phyloP scores from a whole-genome alignment of 2,888 invertebrate species.

The Idaea dimidiata region DNA sequence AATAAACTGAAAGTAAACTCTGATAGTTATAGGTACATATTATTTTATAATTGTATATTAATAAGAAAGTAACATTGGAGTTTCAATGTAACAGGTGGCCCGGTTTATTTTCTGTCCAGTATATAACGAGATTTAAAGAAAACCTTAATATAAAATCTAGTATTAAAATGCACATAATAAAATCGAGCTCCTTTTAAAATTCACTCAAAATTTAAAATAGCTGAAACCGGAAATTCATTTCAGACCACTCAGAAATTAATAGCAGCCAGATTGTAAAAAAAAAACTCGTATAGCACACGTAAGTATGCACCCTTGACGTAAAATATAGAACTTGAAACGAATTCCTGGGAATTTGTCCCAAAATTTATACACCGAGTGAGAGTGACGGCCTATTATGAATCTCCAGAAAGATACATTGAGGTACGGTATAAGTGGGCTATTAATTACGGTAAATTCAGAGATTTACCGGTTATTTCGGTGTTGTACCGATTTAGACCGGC shows the following conservation, averaged over 20 bases:
- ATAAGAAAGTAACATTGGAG: too few species aligned
- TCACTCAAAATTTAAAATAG: background rate
- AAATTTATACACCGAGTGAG: slow-evolving; percentile 33
- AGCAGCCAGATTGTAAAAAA: background rate
- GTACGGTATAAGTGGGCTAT: slow-evolving; percentile 34
- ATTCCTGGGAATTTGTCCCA: slow-evolving; percentile 10
- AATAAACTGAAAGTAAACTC: too few species aligned
- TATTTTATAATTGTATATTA: too few species aligned
- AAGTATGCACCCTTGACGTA: background rate
- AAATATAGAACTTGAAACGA: slow-evolving; percentile 1
- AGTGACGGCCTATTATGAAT: slow-evolving; percentile 44
- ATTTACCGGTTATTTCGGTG: slow-evolving; percentile 29
- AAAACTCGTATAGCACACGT: background rate
- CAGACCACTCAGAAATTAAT: background rate
- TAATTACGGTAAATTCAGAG: slow-evolving; percentile 30
- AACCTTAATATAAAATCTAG: background rate
- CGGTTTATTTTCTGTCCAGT: too few species aligned
- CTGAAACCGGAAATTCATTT: slow-evolving; percentile 1
- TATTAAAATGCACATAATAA: background rate
- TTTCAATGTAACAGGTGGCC: too few species aligned
- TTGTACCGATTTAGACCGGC: background rate
- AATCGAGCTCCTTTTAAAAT: background rate
- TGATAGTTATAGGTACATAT: too few species aligned
- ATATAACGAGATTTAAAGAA: too few species aligned
- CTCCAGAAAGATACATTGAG: slow-evolving; percentile 41